Conservation (phyloP, 2,797 vertebrate species). For the Eremophila alpestris region DNA sequence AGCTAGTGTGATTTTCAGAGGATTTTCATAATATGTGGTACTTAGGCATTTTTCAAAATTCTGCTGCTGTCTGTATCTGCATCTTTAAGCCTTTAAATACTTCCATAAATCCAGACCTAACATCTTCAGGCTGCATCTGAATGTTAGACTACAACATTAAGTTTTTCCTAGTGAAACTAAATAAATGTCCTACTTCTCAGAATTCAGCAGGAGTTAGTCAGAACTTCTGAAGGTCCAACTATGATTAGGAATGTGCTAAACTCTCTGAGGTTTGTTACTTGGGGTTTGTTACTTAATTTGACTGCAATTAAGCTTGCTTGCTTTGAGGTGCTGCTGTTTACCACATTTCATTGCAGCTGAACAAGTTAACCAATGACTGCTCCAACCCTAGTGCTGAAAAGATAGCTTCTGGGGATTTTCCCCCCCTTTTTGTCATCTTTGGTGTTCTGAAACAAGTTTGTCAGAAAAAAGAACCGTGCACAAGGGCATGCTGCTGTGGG, state of each 20-base stretch:
- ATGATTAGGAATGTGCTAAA: background rate
- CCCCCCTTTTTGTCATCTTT: fast-evolving
- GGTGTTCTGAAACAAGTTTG: background rate
- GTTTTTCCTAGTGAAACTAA: background rate
- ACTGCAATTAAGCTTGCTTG: background rate
- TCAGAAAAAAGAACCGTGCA: background rate
- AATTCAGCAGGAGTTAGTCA: background rate
- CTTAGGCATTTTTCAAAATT: conserved; percentile 29
- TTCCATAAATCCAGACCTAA: conserved; percentile 38
- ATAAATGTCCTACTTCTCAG: background rate
- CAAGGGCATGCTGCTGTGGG: background rate
- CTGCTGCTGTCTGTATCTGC: background rate
- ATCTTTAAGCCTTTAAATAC: conserved; percentile 40
- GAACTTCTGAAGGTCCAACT: background rate
- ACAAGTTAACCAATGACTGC: background rate
- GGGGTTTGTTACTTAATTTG: background rate
- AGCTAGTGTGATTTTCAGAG: background rate
- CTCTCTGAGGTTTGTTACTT: background rate
- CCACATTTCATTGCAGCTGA: background rate
- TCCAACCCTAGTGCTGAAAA: background rate
- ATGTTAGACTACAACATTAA: background rate
- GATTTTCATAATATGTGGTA: conserved; percentile 27
- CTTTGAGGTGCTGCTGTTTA: background rate
- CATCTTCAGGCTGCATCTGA: background rate
- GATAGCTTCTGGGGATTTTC: fast-evolving